Evolutionary conservation across 2,797 vertebrate genomes (phyloP), one percentile per base, ranked within the genome.

Genomic region (Cuculus canorus): DNA sequence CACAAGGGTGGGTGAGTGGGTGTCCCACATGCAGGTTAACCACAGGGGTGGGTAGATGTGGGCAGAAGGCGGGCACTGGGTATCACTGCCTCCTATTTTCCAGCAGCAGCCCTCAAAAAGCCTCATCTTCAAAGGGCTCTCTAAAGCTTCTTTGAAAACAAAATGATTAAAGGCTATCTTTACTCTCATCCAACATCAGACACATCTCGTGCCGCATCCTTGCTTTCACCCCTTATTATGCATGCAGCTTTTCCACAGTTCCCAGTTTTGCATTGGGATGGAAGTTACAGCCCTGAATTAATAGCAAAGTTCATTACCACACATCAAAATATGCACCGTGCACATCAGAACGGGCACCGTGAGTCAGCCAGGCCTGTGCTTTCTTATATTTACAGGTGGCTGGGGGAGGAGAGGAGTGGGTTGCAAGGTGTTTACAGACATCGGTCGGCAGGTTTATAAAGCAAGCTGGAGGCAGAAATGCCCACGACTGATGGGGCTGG

Each of bases 131-230:
- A 97, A 97, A 97, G 95, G 76, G 86, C 27, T 83, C 89, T 95
- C 92, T 95, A 93, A 94, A 96, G 85, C 89, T 82, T 80, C 96
- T 97, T 97, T 96, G 95, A 97, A 96, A 97, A 86, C 95, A 96
- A 89, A 93, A 96, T 97, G 97, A 97, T 97, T 96, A 98, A 97
- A 97, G 93, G 91, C 95, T 96, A 92, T 78, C 91, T 88, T 95
- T 61, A 84, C 91, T 96, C 97, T 96, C 96, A 97, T 97, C 97
- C 92, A 28, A 96, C 96, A 97, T 97, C 96, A 97, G 97, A 96
- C 96, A 30, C 91, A 96, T 95, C 81, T 75, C 76, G 7, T 15
- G 1, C 92, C 14, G 33, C 88, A 88, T 56, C 87, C 94, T 95
- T 43, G 71, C 93, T 93, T 95, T 96, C 91, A 95, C 96, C 93